These are phyloP conservation scores for Cheilosia urbana DNA, from an alignment of 2,888 invertebrate genomes.

Conservation along the genomic window DNA sequence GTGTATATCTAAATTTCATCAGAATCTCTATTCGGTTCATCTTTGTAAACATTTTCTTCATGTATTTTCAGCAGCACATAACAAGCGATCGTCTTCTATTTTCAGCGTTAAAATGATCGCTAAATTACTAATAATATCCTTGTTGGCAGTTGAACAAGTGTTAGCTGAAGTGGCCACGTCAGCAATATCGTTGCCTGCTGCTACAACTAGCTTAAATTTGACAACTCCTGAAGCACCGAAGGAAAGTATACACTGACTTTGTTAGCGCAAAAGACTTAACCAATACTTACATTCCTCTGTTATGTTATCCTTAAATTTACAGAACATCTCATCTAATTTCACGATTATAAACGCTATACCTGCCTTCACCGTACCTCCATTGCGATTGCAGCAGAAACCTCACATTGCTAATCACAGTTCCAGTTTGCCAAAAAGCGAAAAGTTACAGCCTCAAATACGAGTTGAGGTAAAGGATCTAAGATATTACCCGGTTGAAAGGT, in stretches of 20 bases:
- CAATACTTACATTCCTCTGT: background rate
- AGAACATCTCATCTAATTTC: conserved; percentile 78
- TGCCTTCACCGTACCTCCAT: conserved; percentile 80
- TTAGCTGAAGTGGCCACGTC: conserved; percentile 76
- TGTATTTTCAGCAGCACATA: background rate
- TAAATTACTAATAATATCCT: conserved; percentile 77
- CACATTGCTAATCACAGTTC: conserved; percentile 83
- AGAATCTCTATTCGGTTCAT: no score
- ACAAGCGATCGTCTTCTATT: background rate
- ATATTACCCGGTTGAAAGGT: conserved; percentile 86
- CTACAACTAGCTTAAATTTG: background rate
- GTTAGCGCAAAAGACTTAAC: no score
- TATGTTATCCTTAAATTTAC: background rate
- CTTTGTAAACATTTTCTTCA: no score
- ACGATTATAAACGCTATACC: conserved; percentile 84
- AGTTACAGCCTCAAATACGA: conserved; percentile 85
- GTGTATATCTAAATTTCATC: no score
- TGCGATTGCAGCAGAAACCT: conserved; percentile 84
- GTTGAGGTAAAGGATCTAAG: conserved; percentile 87
- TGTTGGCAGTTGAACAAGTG: conserved; percentile 77
- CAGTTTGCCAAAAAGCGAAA: conserved; percentile 78
- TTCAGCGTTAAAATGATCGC: conserved; percentile 80
- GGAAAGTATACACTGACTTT: no score
- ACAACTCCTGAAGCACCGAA: background rate
- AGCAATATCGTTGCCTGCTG: background rate